Conservation (phyloP, 1,140 invertebrate species). For the Copidosoma floridanum region DNA sequence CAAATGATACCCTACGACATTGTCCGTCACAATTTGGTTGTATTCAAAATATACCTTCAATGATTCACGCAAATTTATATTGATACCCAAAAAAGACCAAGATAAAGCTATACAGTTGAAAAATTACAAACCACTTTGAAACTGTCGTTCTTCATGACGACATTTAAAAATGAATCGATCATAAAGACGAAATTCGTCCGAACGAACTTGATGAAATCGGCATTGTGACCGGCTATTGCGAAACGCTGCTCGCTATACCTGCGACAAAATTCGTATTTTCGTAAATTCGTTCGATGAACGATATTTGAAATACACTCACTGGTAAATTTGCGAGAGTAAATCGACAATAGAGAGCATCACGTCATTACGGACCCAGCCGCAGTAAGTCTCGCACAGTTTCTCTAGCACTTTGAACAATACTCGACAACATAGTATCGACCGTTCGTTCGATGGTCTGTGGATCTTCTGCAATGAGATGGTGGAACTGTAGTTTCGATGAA, state of each 20-base stretch:
- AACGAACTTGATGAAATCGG: conserved; percentile 32
- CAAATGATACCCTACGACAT: conserved; percentile 41
- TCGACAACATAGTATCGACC: conserved; percentile 31
- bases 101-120: too few species aligned
- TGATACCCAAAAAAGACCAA: too few species aligned
- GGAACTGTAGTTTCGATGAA: not conserved
- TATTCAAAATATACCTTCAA: conserved; percentile 40
- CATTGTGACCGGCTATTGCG: conserved; percentile 18
- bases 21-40: conserved; percentile 13
- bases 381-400: conserved; percentile 38
- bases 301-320: not conserved
- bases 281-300: too few species aligned
- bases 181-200: conserved; percentile 29
- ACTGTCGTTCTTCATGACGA: conserved; percentile 30
- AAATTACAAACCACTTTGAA: conserved; percentile 40
- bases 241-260: conserved; percentile 38
- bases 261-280: conserved; percentile 3
- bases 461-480: conserved; percentile 30
- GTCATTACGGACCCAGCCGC: conserved; percentile 29
- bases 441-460: conserved; percentile 31
- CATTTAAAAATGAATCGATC: conserved; percentile 33
- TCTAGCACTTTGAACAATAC: conserved; percentile 43
- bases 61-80: conserved; percentile 10
- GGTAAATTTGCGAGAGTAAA: not conserved
- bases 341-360: conserved; percentile 17